Evolutionary conservation across 2,888 invertebrate genomes (phyloP).

Genomic region (Bugulina stolonifera): DNA sequence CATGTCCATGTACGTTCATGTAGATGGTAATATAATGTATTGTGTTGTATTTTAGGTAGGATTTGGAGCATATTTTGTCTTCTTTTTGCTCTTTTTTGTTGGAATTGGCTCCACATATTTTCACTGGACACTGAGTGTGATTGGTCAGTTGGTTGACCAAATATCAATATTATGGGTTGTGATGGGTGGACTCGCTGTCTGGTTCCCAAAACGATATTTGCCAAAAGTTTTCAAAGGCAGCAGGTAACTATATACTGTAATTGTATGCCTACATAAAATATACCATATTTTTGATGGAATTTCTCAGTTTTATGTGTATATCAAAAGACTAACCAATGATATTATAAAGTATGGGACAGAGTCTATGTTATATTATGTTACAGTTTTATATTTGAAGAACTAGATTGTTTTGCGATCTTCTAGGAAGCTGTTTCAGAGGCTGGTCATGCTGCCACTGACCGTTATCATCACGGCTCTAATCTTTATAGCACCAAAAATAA

Average conservation of each 20-base stretch:
- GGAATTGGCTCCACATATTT: conserved; percentile 77
- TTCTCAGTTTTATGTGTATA: too few species aligned
- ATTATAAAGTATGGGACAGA: too few species aligned
- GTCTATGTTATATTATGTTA: too few species aligned
- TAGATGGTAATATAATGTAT: too few species aligned
- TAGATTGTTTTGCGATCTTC: too few species aligned
- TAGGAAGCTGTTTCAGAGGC: conserved; percentile 63
- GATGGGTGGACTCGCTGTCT: conserved; percentile 71
- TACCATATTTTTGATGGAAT: too few species aligned
- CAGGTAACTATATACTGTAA: conserved; percentile 32
- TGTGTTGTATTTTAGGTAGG: too few species aligned
- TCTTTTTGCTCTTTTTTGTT: conserved; percentile 71
- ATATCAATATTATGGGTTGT: conserved; percentile 76
- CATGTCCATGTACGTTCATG: too few species aligned
- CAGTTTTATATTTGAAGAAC: too few species aligned
- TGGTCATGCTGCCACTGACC: conserved; percentile 60
- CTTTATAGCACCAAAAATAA: conserved; percentile 70
- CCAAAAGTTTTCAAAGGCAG: conserved; percentile 34
- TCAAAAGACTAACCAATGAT: too few species aligned
- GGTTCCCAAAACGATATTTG: conserved; percentile 47
- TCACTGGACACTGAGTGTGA: conserved; percentile 74
- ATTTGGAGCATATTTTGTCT: too few species aligned
- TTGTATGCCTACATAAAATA: too few species aligned
- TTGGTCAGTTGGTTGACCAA: conserved; percentile 75
- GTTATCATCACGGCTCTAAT: conserved; percentile 65